Evolutionary conservation across 2,797 vertebrate genomes (phyloP).

Genomic region (Echeneis naucrates): DNA sequence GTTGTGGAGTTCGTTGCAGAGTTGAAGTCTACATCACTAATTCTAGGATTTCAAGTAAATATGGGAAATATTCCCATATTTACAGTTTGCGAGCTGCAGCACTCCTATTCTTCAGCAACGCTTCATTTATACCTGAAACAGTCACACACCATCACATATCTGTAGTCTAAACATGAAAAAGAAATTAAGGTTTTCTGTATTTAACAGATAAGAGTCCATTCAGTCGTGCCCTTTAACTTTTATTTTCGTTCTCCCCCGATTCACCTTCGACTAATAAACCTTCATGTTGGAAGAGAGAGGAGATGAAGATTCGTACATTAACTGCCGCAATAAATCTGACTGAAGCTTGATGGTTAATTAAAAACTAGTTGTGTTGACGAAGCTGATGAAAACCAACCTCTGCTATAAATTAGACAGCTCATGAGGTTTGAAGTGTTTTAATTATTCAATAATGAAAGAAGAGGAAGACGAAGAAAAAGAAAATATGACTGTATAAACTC

Average conservation of each 20-base stretch:
- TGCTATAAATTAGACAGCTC: no score
- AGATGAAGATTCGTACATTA: no score
- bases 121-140: constrained; percentile 40
- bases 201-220: constrained; percentile 21
- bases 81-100: background rate
- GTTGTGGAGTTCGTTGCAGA: background rate
- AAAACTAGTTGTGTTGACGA: background rate
- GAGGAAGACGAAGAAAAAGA: no score
- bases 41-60: background rate
- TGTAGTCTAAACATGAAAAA: constrained; percentile 33
- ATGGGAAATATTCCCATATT: no score
- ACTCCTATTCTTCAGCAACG: constrained; percentile 28
- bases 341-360: background rate
- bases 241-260: constrained; percentile 12
- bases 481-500: no score
- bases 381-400: background rate
- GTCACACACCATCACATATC: constrained; percentile 14
- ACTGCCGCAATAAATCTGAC: no score
- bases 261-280: background rate
- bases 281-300: background rate
- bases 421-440: no score
- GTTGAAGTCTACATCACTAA: background rate
- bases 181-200: constrained; percentile 29
- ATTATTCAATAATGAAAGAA: background rate
- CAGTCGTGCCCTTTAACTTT: constrained; percentile 12